Base-by-base conservation (phyloP, 2,888 invertebrate genomes). In the Parnassius smintheus region DNA sequence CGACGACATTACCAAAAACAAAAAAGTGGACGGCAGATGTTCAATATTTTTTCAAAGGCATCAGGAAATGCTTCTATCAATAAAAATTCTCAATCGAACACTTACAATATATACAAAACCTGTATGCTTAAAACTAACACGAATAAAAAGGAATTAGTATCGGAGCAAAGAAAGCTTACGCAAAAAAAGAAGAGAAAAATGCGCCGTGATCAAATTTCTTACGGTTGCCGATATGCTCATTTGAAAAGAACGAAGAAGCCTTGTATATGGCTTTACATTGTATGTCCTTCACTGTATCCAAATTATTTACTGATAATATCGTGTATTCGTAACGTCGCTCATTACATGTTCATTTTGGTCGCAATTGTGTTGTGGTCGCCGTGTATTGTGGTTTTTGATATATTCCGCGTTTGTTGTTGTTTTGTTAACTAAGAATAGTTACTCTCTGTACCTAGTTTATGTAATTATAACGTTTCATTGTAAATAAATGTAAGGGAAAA, bases 201-300 rank as follows among this genome's bases (percentile, higher is more conserved):
- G 57, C 73, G 83, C 54, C 56, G 71, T 2, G 68, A 73, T 0
- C 52, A 67, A 25, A 83, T 82, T 18, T 0, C 79, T 8, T 68
- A 64, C 42, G 69, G 78, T 44, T 83, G 85, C 65, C 71, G 72
- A 0, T 76, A 83, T 64, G 67, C 70, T 22, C 61, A 83, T 44
- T 69, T 87, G 52, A 70, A 69, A 3, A 80, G 85, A 57, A 76
- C 84, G 44, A 80, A 71, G 58, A 77, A 70, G 1, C 86, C 87
- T 2, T 84, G 82, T 67, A 57, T 87, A 22, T 86, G 85, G 81
- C 74, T 81, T 2, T 85, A 84, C 61, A 75, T 81, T 49, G 59
- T 84, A 54, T 85, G 78, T 59, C 87, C 87, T 25, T 9, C 25
- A 9, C 74, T 77, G 64, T 64, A 75, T 46, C 74, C 63, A 4